These are phyloP conservation scores for Macrochelys suwanniensis DNA, from an alignment of 2,797 vertebrate species.

Conservation along the genomic window DNA sequence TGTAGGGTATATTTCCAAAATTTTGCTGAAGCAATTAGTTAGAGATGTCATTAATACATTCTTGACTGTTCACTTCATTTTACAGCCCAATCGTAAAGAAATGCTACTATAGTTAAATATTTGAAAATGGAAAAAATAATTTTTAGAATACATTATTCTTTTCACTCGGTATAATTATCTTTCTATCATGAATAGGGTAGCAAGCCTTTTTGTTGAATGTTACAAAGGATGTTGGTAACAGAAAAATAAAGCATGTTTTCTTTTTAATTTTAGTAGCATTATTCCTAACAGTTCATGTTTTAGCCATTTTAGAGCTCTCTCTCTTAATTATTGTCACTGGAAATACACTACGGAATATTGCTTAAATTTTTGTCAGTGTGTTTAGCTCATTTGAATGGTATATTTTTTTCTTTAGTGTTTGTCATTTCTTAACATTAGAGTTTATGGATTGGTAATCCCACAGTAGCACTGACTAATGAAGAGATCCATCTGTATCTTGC, in stretches of 20 bases:
- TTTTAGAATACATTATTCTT: neutral
- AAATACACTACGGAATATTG: neutral
- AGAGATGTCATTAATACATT: too few relatives aligned
- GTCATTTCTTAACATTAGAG: neutral
- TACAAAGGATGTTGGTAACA: neutral
- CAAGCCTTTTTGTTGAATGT: neutral
- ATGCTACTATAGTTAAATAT: neutral
- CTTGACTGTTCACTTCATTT: neutral
- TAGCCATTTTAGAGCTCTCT: neutral
- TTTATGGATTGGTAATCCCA: neutral
- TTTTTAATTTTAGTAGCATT: neutral
- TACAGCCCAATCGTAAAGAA: neutral
- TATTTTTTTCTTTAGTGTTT: neutral
- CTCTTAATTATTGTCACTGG: neutral
- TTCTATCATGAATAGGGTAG: neutral
- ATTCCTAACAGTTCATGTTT: neutral
- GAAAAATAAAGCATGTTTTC: neutral
- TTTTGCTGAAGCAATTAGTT: neutral
- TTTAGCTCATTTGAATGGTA: neutral
- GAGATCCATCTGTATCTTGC: neutral
- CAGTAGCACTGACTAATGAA: neutral
- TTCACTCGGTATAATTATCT: neutral
- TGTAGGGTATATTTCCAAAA: neutral
- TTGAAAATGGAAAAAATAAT: accelerated
- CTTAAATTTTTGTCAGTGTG: neutral